Base-by-base conservation (phyloP, 2,113 vertebrate genomes). In the Oriolus oriolus region DNA sequence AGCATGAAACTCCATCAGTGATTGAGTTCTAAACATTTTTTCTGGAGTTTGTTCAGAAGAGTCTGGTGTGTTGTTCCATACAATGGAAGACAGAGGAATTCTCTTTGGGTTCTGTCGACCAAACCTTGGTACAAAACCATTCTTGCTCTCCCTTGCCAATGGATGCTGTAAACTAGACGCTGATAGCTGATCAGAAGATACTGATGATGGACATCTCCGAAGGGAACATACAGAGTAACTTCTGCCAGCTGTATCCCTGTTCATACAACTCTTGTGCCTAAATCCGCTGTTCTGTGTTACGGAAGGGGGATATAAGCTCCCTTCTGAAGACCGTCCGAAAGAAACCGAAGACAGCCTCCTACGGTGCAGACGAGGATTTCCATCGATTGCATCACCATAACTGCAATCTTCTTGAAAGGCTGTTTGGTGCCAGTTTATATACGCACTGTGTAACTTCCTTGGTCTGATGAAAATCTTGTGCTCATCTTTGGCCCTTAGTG, bases 31-130 rank as follows among this genome's bases (percentile, higher is more conserved):
- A 50, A 87, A 87, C 74, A 97, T 89, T 47, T 86, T 95, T 59
- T 97, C 95, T 54, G 94, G 85, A 84, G 90, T 66, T 24, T 97
- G 92, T 89, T 66, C 90, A 54, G 91, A 84, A 71, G 94, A 74
- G 41, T 95, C 93, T 26, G 96, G 66, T 69, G 86, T 91, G 53
- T 95, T 96, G 56, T 98, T 98, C 98, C 98, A 98, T 37, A 97
- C 95, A 66, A 98, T 98, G 75, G 98, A 98, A 61, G 98, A 98
- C 45, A 98, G 79, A 74, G 98, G 98, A 82, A 80, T 97, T 93
- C 98, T 98, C 82, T 96, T 98, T 50, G 97, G 96, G 77, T 94
- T 98, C 60, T 97, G 97, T 30, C 85, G 95, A 71, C 93, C 91
- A 84, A 84, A 95, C 44, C 83, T 92, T 53, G 95, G 95, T 50